phyloP scores from a whole-genome alignment of 2,888 invertebrate species.

The Lithophane semibrunnea region DNA sequence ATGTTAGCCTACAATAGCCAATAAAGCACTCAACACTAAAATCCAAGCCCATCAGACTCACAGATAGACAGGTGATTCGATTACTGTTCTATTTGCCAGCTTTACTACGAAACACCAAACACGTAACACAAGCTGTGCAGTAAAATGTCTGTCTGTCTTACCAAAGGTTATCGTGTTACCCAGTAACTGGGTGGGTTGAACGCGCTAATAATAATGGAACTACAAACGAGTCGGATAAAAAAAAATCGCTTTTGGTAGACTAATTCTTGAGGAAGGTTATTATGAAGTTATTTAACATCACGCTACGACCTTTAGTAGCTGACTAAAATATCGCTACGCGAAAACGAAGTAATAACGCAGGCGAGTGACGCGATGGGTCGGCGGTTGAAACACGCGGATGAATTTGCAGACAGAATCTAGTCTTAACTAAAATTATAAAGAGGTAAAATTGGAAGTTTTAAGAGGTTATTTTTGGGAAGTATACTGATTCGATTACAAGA shows the following conservation, averaged over 20 bases:
- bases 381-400: too few species aligned
- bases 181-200: not conserved
- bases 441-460: not conserved
- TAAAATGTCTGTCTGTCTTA: not conserved
- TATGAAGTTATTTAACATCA: too few species aligned
- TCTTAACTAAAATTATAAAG: not conserved
- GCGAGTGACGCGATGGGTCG: too few species aligned
- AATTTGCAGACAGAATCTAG: too few species aligned
- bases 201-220: too few species aligned
- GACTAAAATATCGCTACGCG: too few species aligned
- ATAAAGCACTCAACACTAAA: not conserved
- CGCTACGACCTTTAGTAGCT: too few species aligned
- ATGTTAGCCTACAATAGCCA: not conserved
- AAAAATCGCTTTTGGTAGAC: too few species aligned
- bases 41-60: conserved; percentile 1
- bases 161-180: too few species aligned
- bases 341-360: too few species aligned
- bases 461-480: not conserved
- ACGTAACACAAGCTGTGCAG: not conserved
- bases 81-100: conserved; percentile 37
- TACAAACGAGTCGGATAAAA: too few species aligned
- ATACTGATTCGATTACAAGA: not conserved
- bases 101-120: conserved; percentile 23
- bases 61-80: conserved; percentile 26
- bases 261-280: too few species aligned